Evolutionary conservation across 2,888 invertebrate genomes (phyloP).

Genomic region (Melinaea menophilus): DNA sequence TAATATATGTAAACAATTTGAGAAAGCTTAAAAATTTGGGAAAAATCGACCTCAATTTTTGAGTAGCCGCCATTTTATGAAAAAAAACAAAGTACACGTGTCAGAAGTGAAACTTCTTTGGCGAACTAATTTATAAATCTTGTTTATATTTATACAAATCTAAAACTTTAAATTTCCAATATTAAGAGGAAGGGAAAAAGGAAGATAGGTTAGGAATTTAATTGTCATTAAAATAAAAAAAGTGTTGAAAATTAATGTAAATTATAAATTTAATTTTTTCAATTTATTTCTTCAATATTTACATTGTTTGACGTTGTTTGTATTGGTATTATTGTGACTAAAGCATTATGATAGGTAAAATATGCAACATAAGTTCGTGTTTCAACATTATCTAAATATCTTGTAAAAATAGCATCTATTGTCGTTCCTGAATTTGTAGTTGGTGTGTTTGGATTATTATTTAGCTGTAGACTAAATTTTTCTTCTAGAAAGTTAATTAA

Average conservation of each 20-base stretch:
- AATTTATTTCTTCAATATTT: slow-evolving; percentile 7
- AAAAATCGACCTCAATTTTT: too few species aligned
- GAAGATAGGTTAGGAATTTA: slow-evolving; percentile 13
- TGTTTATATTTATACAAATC: slow-evolving; percentile 2
- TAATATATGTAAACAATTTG: too few species aligned
- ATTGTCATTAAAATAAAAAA: neutral
- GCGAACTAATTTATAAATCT: too few species aligned
- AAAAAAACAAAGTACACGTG: slow-evolving; percentile 1
- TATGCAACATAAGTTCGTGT: too few species aligned
- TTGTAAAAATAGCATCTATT: too few species aligned
- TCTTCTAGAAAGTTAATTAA: too few species aligned
- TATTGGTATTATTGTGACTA: slow-evolving; percentile 5
- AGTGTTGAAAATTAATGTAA: slow-evolving; percentile 5
- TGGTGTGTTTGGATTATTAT: neutral
- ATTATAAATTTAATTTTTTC: neutral
- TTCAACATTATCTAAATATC: too few species aligned
- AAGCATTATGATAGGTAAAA: too few species aligned
- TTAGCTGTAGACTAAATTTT: too few species aligned
- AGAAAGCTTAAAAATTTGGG: too few species aligned
- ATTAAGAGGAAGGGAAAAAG: slow-evolving; percentile 15
- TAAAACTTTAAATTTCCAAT: slow-evolving; percentile 17
- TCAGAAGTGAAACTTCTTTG: slow-evolving; percentile 11
- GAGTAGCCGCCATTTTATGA: too few species aligned
- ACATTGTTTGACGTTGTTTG: slow-evolving; percentile 4
- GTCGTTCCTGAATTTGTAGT: neutral